These are phyloP conservation scores for Pempheris klunzingeri DNA, from an alignment of 2,797 vertebrate species.

Conservation along the genomic window DNA sequence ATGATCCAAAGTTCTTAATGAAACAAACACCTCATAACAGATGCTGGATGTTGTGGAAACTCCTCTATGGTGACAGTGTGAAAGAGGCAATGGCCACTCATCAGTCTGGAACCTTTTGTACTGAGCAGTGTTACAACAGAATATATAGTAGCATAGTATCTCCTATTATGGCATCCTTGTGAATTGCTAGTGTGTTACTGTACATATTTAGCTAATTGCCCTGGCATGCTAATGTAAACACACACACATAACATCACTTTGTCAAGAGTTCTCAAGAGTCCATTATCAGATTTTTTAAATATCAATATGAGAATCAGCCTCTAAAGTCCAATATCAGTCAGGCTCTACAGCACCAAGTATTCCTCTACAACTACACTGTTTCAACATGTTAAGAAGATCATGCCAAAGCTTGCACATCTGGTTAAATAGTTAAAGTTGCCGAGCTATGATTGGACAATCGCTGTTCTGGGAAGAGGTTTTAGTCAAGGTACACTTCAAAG, in stretches of 20 bases:
- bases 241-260: too few species aligned
- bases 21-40: background rate
- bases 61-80: background rate
- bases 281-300: too few species aligned
- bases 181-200: too few species aligned
- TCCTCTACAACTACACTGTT: background rate
- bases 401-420: background rate
- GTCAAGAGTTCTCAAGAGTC: too few species aligned
- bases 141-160: too few species aligned
- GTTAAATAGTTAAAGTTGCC: background rate
- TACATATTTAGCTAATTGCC: too few species aligned
- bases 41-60: slow-evolving; percentile 1
- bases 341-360: background rate
- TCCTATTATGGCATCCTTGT: too few species aligned
- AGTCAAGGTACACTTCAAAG: background rate
- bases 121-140: too few species aligned
- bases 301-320: background rate
- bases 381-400: background rate
- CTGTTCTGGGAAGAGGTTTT: background rate
- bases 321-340: background rate
- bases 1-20: background rate
- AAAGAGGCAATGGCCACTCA: background rate
- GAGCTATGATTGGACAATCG: background rate
- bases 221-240: too few species aligned
- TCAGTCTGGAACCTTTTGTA: background rate